Conservation (phyloP, 2,797 vertebrate genomes). For the Sebastes elongatus region DNA sequence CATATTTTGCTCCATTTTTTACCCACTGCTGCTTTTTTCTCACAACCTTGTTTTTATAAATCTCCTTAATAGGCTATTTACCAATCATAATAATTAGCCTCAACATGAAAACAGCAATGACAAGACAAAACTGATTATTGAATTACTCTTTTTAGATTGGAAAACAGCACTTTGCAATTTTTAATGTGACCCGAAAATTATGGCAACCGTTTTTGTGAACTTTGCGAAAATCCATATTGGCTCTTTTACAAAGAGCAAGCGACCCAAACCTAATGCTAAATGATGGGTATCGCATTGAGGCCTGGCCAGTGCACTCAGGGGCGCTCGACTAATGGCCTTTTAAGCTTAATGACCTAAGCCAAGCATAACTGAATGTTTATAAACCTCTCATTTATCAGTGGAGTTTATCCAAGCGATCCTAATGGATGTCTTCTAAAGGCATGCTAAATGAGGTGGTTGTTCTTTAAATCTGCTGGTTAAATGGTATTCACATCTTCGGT, state of each 20-base stretch:
- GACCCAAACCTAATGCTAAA: slow-evolving; percentile 40
- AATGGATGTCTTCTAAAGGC: slow-evolving; percentile 54
- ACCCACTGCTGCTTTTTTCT: not conserved
- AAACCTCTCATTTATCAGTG: slow-evolving; percentile 62
- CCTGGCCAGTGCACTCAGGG: slow-evolving; percentile 37
- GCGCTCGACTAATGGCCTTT: slow-evolving; percentile 66
- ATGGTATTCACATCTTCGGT: slow-evolving; percentile 41
- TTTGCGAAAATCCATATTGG: slow-evolving; percentile 18
- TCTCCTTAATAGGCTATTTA: not conserved
- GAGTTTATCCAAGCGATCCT: slow-evolving; percentile 57
- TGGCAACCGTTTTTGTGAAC: slow-evolving; percentile 3
- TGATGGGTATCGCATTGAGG: slow-evolving; percentile 39
- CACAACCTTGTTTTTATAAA: not conserved
- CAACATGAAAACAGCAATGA: not conserved
- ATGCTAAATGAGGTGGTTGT: slow-evolving; percentile 62
- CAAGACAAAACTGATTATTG: not conserved
- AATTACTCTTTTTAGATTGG: not conserved
- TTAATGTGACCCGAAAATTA: not conserved
- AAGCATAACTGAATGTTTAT: slow-evolving; percentile 66
- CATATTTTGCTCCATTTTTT: too few species aligned
- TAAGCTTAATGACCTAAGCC: slow-evolving; percentile 66
- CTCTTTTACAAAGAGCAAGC: slow-evolving; percentile 20
- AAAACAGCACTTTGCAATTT: not conserved
- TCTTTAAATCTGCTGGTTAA: slow-evolving; percentile 60
- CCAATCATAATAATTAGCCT: not conserved